These are phyloP conservation scores for fruit fly (Drosophila melanogaster) DNA, from an alignment of 1,140 invertebrate genomes.

Conservation along the genomic window Release_6_plus_ISO1_MT NT_033779.5:8879501-8880000, in stretches of 20 bases:
- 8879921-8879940: slow-evolving; percentile 80
- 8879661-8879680: slow-evolving; percentile 77
- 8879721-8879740: slow-evolving; percentile 68
- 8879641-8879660: slow-evolving; percentile 47
- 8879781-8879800: slow-evolving; percentile 1
- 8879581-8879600: slow-evolving; percentile 76
- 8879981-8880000: slow-evolving; percentile 44
- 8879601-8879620: slow-evolving; percentile 79
- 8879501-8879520: slow-evolving; percentile 79
- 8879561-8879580: slow-evolving; percentile 48
- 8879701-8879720: slow-evolving; percentile 72
- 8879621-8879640: slow-evolving; percentile 9
- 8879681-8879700: slow-evolving; percentile 46
- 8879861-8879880: not conserved
- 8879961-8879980: slow-evolving; percentile 64
- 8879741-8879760: slow-evolving; percentile 52
- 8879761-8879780: slow-evolving; percentile 26
- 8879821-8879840: slow-evolving; percentile 67
- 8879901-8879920: slow-evolving; percentile 83
- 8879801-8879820: slow-evolving; percentile 27
- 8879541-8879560: slow-evolving; percentile 50
- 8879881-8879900: slow-evolving; percentile 45
- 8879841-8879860: slow-evolving; percentile 45
- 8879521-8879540: slow-evolving; percentile 39
- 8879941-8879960: slow-evolving; percentile 82